phyloP scores from a whole-genome alignment of 2,888 invertebrate species.

The Hybos culiciformis region DNA sequence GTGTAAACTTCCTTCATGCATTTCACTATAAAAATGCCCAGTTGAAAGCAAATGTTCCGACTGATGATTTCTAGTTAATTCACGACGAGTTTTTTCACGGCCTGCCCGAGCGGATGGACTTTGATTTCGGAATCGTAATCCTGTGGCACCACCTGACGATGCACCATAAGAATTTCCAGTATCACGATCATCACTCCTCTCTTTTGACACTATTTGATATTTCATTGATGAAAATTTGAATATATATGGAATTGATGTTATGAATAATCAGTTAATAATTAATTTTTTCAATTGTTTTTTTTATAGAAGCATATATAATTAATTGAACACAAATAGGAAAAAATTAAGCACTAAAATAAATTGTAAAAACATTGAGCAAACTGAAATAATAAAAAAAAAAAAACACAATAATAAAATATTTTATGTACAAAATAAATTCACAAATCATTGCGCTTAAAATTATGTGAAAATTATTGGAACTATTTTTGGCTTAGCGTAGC shows the following conservation, averaged over 20 bases:
- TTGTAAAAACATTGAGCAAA: neutral
- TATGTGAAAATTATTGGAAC: no score
- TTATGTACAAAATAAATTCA: no score
- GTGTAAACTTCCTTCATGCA: slow-evolving; percentile 20
- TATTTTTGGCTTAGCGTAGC: no score
- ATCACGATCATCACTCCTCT: slow-evolving; percentile 26
- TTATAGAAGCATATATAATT: neutral
- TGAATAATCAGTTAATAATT: neutral
- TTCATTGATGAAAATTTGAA: slow-evolving; percentile 9
- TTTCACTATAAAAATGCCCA: slow-evolving; percentile 29
- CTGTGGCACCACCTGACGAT: slow-evolving; percentile 14
- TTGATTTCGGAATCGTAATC: slow-evolving; percentile 34
- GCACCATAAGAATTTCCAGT: slow-evolving; percentile 9
- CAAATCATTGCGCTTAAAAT: no score
- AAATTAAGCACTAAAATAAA: neutral
- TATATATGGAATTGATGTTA: no score
- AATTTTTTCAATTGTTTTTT: neutral
- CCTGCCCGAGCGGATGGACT: slow-evolving; percentile 34
- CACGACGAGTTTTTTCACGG: slow-evolving; percentile 30
- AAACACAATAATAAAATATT: neutral
- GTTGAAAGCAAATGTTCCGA: slow-evolving; percentile 25
- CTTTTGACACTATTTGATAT: slow-evolving; percentile 32
- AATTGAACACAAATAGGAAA: no score
- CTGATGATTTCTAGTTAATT: slow-evolving; percentile 28
- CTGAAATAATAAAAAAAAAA: neutral